Percentiles rank a stretch among this genome's conserved stretches.
Conservation (phyloP, 2,888 invertebrate genomes). For the Byasa hedistus region DNA sequence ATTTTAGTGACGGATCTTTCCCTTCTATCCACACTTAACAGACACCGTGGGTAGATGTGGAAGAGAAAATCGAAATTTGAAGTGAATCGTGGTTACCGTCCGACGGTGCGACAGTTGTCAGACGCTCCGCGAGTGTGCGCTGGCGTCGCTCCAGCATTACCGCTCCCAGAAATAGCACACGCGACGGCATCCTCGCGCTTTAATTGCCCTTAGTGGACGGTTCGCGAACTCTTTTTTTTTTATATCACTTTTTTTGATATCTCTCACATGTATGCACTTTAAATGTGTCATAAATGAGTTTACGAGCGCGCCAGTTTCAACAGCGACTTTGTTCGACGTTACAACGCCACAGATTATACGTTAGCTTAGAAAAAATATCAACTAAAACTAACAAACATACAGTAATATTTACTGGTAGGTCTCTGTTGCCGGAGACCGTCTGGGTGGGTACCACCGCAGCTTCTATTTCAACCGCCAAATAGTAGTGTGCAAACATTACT, state of each 20-base stretch:
- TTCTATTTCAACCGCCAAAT: too few relatives aligned
- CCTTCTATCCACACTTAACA: too few relatives aligned
- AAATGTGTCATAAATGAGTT: conserved; percentile 5
- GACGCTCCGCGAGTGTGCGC: conserved; percentile 34
- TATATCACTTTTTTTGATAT: too few relatives aligned
- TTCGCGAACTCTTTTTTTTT: conserved; percentile 28
- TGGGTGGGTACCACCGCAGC: too few relatives aligned
- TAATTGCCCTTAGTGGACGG: conserved; percentile 45
- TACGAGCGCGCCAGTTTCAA: neutral
- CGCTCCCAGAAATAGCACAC: conserved; percentile 51
- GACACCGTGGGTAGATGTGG: neutral
- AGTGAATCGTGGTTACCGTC: conserved; percentile 2
- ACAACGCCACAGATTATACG: too few relatives aligned
- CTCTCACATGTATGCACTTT: conserved; percentile 6
- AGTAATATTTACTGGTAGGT: too few relatives aligned
- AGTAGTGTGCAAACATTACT: too few relatives aligned
- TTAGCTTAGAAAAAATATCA: too few relatives aligned
- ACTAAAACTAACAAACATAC: too few relatives aligned
- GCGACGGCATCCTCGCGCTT: conserved; percentile 54
- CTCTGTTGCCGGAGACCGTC: too few relatives aligned
- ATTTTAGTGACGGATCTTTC: too few relatives aligned
- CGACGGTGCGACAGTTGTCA: conserved; percentile 27
- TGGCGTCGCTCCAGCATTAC: conserved; percentile 52
- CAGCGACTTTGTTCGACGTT: too few relatives aligned
- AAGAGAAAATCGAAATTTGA: neutral